These are phyloP conservation scores for Lasius fuliginosus DNA, from an alignment of 2,888 invertebrate genomes.

Conservation along the genomic window DNA sequence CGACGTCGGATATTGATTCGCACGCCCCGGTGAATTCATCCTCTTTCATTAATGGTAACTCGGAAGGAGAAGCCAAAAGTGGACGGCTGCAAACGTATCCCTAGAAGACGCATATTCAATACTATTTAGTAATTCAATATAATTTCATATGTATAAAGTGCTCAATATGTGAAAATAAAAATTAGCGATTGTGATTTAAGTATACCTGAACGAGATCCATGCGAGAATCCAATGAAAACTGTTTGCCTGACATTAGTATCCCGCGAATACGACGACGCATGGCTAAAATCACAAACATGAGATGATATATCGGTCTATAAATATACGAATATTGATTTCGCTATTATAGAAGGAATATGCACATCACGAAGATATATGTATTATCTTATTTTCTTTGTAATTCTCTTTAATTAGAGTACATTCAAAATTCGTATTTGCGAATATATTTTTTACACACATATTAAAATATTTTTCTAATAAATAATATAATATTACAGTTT, in stretches of 20 bases:
- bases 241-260: conserved; percentile 96
- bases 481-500: background rate
- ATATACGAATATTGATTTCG: background rate
- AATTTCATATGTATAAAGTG: background rate
- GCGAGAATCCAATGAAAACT: conserved; percentile 96
- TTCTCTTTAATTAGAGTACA: background rate
- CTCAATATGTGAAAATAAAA: background rate
- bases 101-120: conserved; percentile 66
- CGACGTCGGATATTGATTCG: conserved; percentile 78
- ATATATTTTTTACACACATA: background rate
- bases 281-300: conserved; percentile 86
- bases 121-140: background rate
- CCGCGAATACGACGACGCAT: conserved; percentile 95
- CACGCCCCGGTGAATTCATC: conserved; percentile 85
- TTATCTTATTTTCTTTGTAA: background rate
- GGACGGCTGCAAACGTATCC: conserved; percentile 83
- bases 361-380: background rate
- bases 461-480: background rate
- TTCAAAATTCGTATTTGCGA: background rate
- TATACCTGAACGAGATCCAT: conserved; percentile 94
- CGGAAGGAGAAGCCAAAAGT: conserved; percentile 81
- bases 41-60: conserved; percentile 88
- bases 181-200: background rate
- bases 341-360: background rate
- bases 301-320: background rate